Evolutionary conservation across 2,888 invertebrate species (phyloP).

Genomic region (Chymomyza amoena): DNA sequence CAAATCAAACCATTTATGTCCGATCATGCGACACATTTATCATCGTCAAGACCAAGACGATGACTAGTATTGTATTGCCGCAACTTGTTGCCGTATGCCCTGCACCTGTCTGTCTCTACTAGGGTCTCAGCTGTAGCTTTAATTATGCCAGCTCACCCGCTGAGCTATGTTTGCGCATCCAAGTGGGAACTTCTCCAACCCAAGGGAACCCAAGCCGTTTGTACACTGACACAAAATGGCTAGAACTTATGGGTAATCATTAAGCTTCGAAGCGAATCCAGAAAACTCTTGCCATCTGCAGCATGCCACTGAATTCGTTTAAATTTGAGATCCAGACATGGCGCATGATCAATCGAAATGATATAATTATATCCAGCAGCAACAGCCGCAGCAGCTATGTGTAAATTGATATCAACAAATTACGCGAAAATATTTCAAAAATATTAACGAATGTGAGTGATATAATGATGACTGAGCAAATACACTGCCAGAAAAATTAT

Average conservation of each 20-base stretch:
- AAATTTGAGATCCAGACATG: slow-evolving; percentile 31
- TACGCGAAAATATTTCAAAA: slow-evolving; percentile 71
- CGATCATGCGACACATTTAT: slow-evolving; percentile 62
- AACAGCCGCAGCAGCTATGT: slow-evolving; percentile 42
- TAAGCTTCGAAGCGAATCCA: neutral
- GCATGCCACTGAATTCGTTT: slow-evolving; percentile 27
- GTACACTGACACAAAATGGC: slow-evolving; percentile 41
- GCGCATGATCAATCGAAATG: slow-evolving; percentile 73
- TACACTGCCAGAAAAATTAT: slow-evolving; percentile 43
- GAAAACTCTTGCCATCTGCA: slow-evolving; percentile 39
- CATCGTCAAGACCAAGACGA: slow-evolving; percentile 58
- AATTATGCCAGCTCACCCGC: slow-evolving; percentile 71
- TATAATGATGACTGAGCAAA: slow-evolving; percentile 58
- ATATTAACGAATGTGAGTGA: slow-evolving; percentile 73
- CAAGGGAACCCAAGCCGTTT: slow-evolving; percentile 32
- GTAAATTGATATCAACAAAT: slow-evolving; percentile 74
- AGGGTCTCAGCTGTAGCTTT: slow-evolving; percentile 38
- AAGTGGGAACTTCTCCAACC: slow-evolving; percentile 37
- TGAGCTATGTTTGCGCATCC: slow-evolving; percentile 35
- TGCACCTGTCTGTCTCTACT: slow-evolving; percentile 64
- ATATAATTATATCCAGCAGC: slow-evolving; percentile 61
- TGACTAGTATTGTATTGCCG: neutral
- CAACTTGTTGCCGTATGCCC: slow-evolving; percentile 30
- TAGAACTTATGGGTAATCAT: neutral
- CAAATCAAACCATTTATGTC: slow-evolving; percentile 73